phyloP scores from a whole-genome alignment of 2,113 vertebrate genomes.

The Lasiurus cinereus region DNA sequence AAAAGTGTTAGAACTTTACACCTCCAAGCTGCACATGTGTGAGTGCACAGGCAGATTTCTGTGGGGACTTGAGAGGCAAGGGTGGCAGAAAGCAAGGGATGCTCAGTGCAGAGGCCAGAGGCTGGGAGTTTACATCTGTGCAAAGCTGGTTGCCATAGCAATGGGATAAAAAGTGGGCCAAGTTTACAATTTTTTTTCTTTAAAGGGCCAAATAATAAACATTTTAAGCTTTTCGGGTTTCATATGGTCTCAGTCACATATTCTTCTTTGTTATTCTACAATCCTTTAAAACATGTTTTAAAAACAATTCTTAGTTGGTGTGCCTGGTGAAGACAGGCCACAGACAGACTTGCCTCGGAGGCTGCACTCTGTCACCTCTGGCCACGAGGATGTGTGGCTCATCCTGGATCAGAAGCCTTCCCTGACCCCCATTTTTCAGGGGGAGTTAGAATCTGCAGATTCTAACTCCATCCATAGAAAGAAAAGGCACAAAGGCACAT shows the following conservation, averaged over 20 bases:
- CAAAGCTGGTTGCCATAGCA: neutral
- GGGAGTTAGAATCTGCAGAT: too few relatives aligned
- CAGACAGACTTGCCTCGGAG: neutral
- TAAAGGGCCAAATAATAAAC: neutral
- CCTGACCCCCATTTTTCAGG: neutral
- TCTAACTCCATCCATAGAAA: neutral
- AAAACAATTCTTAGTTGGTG: neutral
- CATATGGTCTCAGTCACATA: neutral
- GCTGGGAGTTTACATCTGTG: neutral
- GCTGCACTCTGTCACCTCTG: neutral
- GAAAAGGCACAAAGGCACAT: neutral
- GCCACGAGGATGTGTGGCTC: neutral
- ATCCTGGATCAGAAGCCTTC: neutral
- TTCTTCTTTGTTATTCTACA: constrained; percentile 4
- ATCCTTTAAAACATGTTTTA: neutral
- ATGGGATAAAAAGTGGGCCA: neutral
- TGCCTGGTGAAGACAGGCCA: neutral
- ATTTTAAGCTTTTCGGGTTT: constrained; percentile 29
- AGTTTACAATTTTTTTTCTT: neutral
- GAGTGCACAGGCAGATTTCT: neutral
- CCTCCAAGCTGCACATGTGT: neutral
- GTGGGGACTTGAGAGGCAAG: neutral
- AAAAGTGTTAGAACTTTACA: neutral
- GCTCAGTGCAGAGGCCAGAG: neutral
- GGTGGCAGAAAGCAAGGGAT: neutral